Evolutionary conservation across 37 sponge, comb jelly and placozoan species (phyloP), one percentile per base, ranked within the genome.

Genomic region (Cladorhizidae sp.): DNA sequence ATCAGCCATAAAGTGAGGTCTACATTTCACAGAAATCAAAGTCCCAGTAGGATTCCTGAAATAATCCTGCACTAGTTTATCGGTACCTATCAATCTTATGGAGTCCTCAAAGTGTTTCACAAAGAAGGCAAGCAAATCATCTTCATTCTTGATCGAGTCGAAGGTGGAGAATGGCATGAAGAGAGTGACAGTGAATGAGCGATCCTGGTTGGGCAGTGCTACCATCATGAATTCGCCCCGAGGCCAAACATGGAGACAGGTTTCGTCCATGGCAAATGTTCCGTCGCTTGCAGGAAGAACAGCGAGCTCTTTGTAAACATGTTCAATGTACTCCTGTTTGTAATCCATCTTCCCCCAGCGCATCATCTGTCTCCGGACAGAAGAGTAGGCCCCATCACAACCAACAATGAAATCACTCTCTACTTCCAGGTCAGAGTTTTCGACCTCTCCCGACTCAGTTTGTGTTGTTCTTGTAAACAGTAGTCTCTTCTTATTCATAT

Each of bases 231-330:
- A 96, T 29, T 83, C 82, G 9, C 80, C 52, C 21, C 90, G 55
- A 57, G 97, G 91, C 97, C 97, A 96, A 29, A 96, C 90, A 72
- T 96, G 97, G 55, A 96, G 89, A 49, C 85, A 83, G 74, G 93
- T 96, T 33, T 52, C 52, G 0, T 76, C 54, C 89, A 96, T 88
- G n/a, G 92, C 87, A 70, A 72, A 92, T 28, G 70, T 80, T 22
- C 89, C 91, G 3, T 81, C 38, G 0, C 54, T 42, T 11, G 59
- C 70, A 21, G 97, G 78, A 28, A 89, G 92, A 64, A 96, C 85
- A 41, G 72, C 64, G 22, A 96, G 81, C 51, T 96, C 97, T 73
- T 90, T 96, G 89, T 96, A 96, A 59, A 85, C 92, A 65, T 93
- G 93, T 12, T 80, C 75, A 45, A 93, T 96, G 74, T 91, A 96